Base-by-base conservation (phyloP, 2,113 vertebrate species). In the Osmerus mordax region DNA sequence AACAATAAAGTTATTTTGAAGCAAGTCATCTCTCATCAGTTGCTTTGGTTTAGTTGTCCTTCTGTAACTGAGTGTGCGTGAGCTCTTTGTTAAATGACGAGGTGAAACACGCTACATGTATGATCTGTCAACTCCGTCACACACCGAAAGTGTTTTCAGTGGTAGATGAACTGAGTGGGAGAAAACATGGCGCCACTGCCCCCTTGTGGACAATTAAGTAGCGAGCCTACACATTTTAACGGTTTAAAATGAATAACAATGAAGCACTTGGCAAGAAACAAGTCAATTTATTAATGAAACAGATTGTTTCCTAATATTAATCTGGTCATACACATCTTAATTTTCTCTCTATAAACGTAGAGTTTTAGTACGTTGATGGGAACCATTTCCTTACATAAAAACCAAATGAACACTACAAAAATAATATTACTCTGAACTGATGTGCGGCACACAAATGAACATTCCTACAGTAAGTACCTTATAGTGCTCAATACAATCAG, bases 1-100 rank as follows among this genome's bases (percentile, higher is more conserved):
- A 72, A 18, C 73, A 69, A 74, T 62, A 79, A 83, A 86, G 73
- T 41, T 85, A 90, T 87, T 90, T 90, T 87, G 67, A 80, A 82
- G 69, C 59, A 73, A 73, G 21, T 47, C 5, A 47, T 47, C 1
- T 52, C 18, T 47, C 32, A 47, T 47, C 32, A 3, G 28, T 41
- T 9, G 8, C n/a, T 11, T 3, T 64, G 25, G 16, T 12, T 13
- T 12, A 11, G 18, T 28, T 65, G 9, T 65, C 51, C 2, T 15
- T 14, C 60, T 23, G 7, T 9, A 59, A 59, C 21, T 25, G 65
- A 25, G 47, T 18, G 14, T 62, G 53, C 70, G 62, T 63, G 68
- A 47, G 7, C 9, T 66, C 71, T 66, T 52, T 47, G 65, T 74
- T 16, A 70, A 68, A 55, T 65, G 60, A 60, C 19, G 6, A 61